Conservation (phyloP, 2,113 vertebrate species). For the Nettapus auritus region DNA sequence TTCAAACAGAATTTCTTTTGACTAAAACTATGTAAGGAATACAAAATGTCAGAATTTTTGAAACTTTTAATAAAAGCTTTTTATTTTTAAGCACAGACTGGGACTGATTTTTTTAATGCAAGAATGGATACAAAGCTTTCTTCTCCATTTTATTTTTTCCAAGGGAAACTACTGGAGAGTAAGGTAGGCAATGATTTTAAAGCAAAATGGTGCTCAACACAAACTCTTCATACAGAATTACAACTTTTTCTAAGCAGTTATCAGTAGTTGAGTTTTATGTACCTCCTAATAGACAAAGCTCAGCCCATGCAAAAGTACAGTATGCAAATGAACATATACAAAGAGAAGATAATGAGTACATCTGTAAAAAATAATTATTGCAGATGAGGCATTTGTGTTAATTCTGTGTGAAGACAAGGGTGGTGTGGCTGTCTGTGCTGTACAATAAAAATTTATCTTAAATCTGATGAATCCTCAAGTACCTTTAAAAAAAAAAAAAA, state of each 20-base stretch:
- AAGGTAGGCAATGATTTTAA: background rate
- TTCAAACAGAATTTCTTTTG: constrained; percentile 27
- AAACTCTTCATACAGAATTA: background rate
- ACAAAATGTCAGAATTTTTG: background rate
- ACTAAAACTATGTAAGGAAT: background rate
- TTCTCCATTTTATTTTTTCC: background rate
- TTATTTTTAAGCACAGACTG: background rate
- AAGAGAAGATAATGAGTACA: background rate
- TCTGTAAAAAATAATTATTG: background rate
- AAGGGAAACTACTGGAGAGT: background rate
- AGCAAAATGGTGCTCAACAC: background rate
- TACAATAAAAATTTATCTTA: background rate
- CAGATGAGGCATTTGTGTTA: background rate
- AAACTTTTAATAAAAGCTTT: background rate
- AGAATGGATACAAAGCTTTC: background rate
- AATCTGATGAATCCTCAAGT: background rate
- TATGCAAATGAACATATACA: background rate
- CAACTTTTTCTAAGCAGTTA: background rate
- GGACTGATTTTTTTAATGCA: background rate
- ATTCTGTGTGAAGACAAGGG: background rate
- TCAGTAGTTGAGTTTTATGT: background rate
- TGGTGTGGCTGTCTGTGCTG: background rate
- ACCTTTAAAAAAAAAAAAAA: background rate
- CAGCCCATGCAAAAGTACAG: background rate
- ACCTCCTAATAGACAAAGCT: background rate